Base-by-base conservation (phyloP, 2,797 vertebrate genomes). In the Rallus crepitans region DNA sequence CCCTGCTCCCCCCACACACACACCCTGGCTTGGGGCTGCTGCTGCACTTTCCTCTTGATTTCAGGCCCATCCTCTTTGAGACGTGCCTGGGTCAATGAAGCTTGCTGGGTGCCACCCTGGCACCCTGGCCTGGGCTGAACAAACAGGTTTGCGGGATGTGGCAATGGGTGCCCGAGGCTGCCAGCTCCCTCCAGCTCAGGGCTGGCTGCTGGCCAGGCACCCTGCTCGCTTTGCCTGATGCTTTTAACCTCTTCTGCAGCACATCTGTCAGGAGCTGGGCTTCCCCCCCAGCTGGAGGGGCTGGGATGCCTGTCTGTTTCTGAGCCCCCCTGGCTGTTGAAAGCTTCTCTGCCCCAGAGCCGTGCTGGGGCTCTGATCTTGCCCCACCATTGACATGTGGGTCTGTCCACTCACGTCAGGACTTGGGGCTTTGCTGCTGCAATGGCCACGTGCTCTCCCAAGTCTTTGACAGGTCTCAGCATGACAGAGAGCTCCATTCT, bases 81-180 rank as follows among this genome's bases (percentile, higher is more conserved):
- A 45, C 39, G 3, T 83, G 86, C 73, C 76, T 85, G 11, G 89
- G 53, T 88, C 79, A 85, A 1, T 13, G 79, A 56, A 71, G 68
- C 85, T 80, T 87, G 85, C 72, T 82, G 55, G 14, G 31, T 82
- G 66, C 69, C 68, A 35, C 37, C 28, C 63, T 84, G 89, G 70
- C 78, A 85, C 83, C 53, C 16, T 65, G 77, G 65, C 80, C 50
- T 7, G 28, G 57, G 79, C 85, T 85, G 69, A 89, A 93, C 80
- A 92, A 88, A 86, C 83, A 63, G 59, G 66, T 92, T 85, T 97
- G 68, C 4, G 64, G 65, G 79, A 57, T 94, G 93, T 87, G 90
- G 85, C 87, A 85, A 45, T 69, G 89, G 2, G 4, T 16, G 45
- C 92, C 75, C 12, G 77, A 71, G 88, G 82, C 70, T 83, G 84